Conservation (phyloP, 2,113 vertebrate species). For the Chiloscyllium plagiosum region DNA sequence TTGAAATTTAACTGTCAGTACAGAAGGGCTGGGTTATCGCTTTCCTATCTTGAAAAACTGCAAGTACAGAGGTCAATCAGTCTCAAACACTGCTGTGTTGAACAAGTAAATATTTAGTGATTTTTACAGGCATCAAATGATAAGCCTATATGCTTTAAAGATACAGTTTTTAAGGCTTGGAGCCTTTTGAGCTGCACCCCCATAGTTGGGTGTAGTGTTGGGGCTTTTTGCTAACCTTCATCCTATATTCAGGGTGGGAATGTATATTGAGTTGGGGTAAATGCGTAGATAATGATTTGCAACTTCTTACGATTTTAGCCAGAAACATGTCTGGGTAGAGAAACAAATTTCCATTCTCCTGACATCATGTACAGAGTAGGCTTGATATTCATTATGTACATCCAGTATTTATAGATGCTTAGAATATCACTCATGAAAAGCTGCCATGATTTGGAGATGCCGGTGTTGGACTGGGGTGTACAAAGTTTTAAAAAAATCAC, state of each 20-base stretch:
- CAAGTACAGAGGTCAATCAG: background rate
- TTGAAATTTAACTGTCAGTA: background rate
- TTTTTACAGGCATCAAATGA: background rate
- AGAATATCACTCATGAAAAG: background rate
- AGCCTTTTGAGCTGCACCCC: background rate
- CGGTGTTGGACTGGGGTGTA: no score
- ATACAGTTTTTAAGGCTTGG: background rate
- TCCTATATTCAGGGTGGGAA: background rate
- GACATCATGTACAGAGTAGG: background rate
- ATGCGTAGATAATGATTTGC: background rate
- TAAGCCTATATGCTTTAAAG: background rate
- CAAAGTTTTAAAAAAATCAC: no score
- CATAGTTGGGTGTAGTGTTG: background rate
- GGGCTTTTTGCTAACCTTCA: background rate
- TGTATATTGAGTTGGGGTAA: background rate
- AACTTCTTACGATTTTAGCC: background rate
- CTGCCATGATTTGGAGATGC: no score
- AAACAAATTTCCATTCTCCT: background rate
- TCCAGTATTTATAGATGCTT: background rate
- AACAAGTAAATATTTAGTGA: conserved; percentile 23
- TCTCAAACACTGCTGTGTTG: background rate
- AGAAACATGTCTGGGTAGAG: background rate
- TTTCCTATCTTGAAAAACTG: conserved; percentile 9
- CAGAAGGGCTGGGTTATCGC: background rate
- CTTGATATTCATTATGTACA: background rate